Conservation (phyloP, 2,888 invertebrate genomes). For the Drosophila histrio region DNA sequence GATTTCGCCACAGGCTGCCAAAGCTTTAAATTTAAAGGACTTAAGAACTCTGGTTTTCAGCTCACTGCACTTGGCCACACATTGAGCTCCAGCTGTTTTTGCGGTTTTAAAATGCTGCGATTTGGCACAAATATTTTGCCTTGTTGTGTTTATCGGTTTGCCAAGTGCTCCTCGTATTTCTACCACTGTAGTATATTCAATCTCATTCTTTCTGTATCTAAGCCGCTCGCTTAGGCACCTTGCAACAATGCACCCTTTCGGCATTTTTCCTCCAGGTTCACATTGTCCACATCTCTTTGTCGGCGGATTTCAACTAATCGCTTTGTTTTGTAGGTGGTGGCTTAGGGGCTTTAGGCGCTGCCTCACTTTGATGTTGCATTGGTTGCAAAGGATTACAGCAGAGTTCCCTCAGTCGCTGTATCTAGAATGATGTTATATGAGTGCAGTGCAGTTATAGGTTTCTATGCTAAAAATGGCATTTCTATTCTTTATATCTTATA, state of each 20-base stretch:
- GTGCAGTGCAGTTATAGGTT: background rate
- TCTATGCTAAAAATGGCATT: background rate
- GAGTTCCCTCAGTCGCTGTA: background rate
- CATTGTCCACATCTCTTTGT: conserved; percentile 40
- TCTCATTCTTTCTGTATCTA: conserved; percentile 17
- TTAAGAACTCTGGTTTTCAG: conserved; percentile 1
- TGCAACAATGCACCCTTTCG: conserved; percentile 58
- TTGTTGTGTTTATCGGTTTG: conserved; percentile 24
- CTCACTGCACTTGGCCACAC: conserved; percentile 13
- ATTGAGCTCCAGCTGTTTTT: conserved; percentile 42
- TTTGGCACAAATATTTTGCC: conserved; percentile 47
- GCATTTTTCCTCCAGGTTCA: background rate
- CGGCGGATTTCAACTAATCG: conserved; percentile 55
- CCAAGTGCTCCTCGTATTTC: conserved; percentile 25
- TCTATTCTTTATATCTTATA: background rate
- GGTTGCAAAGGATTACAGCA: conserved; percentile 45
- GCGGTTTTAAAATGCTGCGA: conserved; percentile 17
- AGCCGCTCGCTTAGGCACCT: conserved; percentile 49
- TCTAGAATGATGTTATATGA: background rate
- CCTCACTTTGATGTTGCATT: conserved; percentile 44
- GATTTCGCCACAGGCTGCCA: conserved; percentile 17
- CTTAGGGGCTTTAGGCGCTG: conserved; percentile 40
- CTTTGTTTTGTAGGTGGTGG: conserved; percentile 62
- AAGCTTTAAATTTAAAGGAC: conserved; percentile 30
- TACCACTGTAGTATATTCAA: background rate